Evolutionary conservation across 2,797 vertebrate species (phyloP), one percentile per base, ranked within the genome.

Genomic region (Distichodus sexfasciatus): DNA sequence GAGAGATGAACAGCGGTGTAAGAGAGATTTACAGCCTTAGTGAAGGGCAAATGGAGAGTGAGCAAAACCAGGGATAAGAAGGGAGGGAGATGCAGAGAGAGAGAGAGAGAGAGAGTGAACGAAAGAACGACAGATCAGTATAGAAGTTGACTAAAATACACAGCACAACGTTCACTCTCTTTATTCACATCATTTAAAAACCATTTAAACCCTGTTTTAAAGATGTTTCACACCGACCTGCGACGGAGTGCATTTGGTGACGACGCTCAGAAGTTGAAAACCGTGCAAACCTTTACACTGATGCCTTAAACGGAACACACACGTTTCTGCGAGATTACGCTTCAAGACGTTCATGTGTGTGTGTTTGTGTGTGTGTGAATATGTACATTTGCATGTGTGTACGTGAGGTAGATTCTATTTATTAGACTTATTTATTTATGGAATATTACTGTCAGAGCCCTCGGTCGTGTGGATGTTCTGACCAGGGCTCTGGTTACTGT

Each of bases 241-340:
- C 77, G 55, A 64, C 40, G 66, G 77, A 71, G 69, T 76, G 71
- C 75, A 41, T 84, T 77, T 76, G 78, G 62, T 59, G 54, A 60
- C 68, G 46, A 53, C 63, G 5, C 43, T 71, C 31, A 77, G 14
- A 61, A 67, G 11, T 33, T 29, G n/a, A 4, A 62, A 75, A 70
- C 75, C 85, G 84, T 76, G 72, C 73, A 74, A 78, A 77, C 75
- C 61, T 81, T 84, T n/a, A 67, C 74, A 84, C 79, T 33, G 79
- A 82, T 88, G 90, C 90, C 88, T 91, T 91, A 78, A 71, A 80
- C 61, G 58, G 55, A 73, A 68, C 65, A 3, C 48, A 15, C 68
- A 15, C 66, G 44, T 73, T 68, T 41, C 51, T 64, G 69, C 66
- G 19, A 15, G 40, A 47, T 69, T 51, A 67, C 14, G 12, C 61